Conservation (phyloP, 2,797 vertebrate species). For the Brachyrhaphis roseni region DNA sequence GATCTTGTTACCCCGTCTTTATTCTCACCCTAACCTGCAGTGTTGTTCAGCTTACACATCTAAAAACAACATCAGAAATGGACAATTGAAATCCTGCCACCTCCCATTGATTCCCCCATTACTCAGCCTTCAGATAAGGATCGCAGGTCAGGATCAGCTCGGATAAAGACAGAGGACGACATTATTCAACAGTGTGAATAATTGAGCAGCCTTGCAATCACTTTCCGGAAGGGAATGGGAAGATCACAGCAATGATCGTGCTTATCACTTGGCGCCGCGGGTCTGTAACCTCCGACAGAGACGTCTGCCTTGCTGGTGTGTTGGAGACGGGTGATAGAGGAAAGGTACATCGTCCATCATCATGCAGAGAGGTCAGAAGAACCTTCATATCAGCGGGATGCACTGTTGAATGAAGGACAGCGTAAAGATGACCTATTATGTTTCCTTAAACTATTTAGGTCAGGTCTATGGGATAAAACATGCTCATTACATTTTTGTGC, state of each 20-base stretch:
- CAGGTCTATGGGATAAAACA: too few relatives aligned
- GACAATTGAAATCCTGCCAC: slow-evolving; percentile 47
- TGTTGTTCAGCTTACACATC: slow-evolving; percentile 35
- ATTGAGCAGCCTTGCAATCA: slow-evolving; percentile 54
- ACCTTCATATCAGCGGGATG: slow-evolving; percentile 77
- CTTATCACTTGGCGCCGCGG: slow-evolving; percentile 14
- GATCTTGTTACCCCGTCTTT: slow-evolving; percentile 27
- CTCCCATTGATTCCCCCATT: slow-evolving; percentile 55
- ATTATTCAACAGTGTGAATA: slow-evolving; percentile 62
- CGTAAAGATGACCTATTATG: slow-evolving; percentile 65
- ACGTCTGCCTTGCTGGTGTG: slow-evolving; percentile 34
- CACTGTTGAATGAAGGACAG: slow-evolving; percentile 83
- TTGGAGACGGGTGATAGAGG: slow-evolving; percentile 38
- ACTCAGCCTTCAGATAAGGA: slow-evolving; percentile 67
- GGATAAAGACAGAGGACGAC: slow-evolving; percentile 51
- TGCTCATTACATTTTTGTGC: too few relatives aligned
- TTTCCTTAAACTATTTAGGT: too few relatives aligned
- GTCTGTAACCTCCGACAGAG: slow-evolving; percentile 26
- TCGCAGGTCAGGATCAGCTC: slow-evolving; percentile 45
- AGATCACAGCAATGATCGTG: slow-evolving; percentile 6
- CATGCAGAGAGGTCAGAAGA: slow-evolving; percentile 68
- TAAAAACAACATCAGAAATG: slow-evolving; percentile 13
- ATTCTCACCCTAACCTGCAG: slow-evolving; percentile 14
- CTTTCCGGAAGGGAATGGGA: slow-evolving; percentile 32
- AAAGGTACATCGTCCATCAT: slow-evolving; percentile 71